Conservation (phyloP, 2,113 vertebrate genomes). For the Bagarius yarrelli region DNA sequence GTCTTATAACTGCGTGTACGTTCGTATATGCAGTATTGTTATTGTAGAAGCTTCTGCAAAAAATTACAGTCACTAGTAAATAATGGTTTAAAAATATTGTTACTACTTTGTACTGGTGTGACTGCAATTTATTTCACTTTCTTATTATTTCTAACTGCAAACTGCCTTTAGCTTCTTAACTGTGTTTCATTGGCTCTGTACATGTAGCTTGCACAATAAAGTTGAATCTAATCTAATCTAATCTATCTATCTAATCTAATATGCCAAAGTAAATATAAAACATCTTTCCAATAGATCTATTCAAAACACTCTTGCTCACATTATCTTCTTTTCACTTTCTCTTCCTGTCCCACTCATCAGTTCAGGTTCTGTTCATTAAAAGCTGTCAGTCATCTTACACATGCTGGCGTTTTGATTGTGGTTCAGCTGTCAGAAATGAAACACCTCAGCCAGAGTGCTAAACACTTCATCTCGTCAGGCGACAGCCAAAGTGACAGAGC, state of each 20-base stretch:
- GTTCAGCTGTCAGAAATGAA: constrained; percentile 70
- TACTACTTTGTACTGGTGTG: not conserved
- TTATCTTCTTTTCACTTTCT: constrained; percentile 10
- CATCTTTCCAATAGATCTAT: not conserved
- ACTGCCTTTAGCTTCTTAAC: not conserved
- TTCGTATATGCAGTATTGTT: not conserved
- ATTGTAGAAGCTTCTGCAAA: not conserved
- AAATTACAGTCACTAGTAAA: not conserved
- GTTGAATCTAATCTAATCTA: too few species aligned
- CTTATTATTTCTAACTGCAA: not conserved
- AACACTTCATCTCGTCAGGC: constrained; percentile 40
- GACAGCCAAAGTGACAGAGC: constrained; percentile 41
- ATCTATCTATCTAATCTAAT: too few species aligned
- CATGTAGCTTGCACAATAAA: too few species aligned
- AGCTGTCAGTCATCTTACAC: constrained; percentile 69
- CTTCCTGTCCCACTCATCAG: constrained; percentile 29
- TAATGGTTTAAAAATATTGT: not conserved
- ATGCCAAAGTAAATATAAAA: not conserved
- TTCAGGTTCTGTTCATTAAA: constrained; percentile 63
- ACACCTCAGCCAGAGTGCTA: constrained; percentile 62
- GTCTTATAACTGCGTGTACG: not conserved
- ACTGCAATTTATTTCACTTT: not conserved
- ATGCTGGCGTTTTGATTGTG: constrained; percentile 57
- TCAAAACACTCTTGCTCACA: constrained; percentile 17
- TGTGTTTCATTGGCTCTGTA: too few species aligned